These are phyloP conservation scores for Brachypodius melanocephalos DNA, from an alignment of 2,113 vertebrate genomes.

Conservation along the genomic window DNA sequence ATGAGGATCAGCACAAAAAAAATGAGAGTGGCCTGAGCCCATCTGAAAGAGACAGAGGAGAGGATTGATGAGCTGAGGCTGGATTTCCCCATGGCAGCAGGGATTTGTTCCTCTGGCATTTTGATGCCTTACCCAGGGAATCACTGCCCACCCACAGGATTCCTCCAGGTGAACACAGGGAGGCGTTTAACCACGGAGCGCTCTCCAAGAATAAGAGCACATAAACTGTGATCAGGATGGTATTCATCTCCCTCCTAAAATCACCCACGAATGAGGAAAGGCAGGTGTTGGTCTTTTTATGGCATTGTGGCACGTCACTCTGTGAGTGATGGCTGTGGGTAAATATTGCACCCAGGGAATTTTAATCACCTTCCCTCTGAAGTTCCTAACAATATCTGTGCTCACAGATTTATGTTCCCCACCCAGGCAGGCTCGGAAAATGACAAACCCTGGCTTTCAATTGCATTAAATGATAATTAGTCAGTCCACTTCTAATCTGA, in stretches of 20 bases:
- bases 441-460: not conserved
- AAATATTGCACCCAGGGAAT: conserved; percentile 46
- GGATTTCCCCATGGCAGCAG: not conserved
- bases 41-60: not conserved
- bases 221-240: not conserved
- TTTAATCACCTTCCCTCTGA: conserved; percentile 37
- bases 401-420: conserved; percentile 23
- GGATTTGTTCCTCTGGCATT: not conserved
- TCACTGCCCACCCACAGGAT: not conserved
- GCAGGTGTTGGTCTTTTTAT: conserved; percentile 47
- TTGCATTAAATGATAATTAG: conserved; percentile 32
- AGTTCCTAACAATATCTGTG: not conserved
- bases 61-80: not conserved
- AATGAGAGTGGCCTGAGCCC: not conserved
- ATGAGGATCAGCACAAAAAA: not conserved
- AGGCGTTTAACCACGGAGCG: not conserved
- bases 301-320: not conserved
- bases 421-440: conserved; percentile 2
- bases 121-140: not conserved
- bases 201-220: not conserved
- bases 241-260: conserved; percentile 10
- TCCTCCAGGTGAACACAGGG: not conserved
- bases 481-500: conserved; percentile 1
- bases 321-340: conserved; percentile 51
- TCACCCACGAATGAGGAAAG: conserved; percentile 18